Base-by-base conservation (phyloP, 2,888 invertebrate species). In the Scaptomyza cyrtandrae region DNA sequence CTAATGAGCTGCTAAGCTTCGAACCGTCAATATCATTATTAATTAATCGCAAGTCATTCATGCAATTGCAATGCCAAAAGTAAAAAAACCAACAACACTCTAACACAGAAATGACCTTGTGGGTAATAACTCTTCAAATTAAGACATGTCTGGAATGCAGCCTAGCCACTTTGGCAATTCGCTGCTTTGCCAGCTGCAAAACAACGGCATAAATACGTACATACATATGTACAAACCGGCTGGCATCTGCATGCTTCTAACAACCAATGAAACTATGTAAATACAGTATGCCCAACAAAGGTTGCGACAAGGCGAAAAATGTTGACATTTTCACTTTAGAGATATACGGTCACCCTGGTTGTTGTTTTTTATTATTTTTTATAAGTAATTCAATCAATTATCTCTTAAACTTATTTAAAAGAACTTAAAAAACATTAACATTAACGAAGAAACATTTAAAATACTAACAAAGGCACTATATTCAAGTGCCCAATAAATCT, bases 81-180 rank as follows among this genome's bases (percentile, higher is more conserved):
- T 53, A 61, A 24, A 24, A 24, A 24, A 24, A 24, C 59, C 41
- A 50, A 57, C 24, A 55, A 45, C 14, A 69, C 35, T 19, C 16
- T n/a, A 35, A 24, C 10, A 79, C 57, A 73, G 54, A 62, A 50
- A 74, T 87, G 85, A 85, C 85, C 85, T 85, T 85, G 85, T 81
- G 89, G 88, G 86, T 85, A 85, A 85, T 85, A 85, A 89, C 88
- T 88, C 79, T 78, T 65, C 31, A 65, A 31, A 62, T 62, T 85
- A 87, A 85, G 86, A 88, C 89, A 85, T 85, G 85, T 48, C 67
- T 69, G 85, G 85, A 85, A 85, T 85, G 85, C 82, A 82, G 80
- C 77, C 71, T 56, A 74, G 76, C 87, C 85, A 87, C 87, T 88
- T 83, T 86, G 83, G 58, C 62, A 60, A 50, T 75, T 53, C 6